Percentiles rank a stretch among this genome's conserved stretches.
phyloP scores from a whole-genome alignment of 2,113 vertebrate genomes.

The Hippotragus niger region DNA sequence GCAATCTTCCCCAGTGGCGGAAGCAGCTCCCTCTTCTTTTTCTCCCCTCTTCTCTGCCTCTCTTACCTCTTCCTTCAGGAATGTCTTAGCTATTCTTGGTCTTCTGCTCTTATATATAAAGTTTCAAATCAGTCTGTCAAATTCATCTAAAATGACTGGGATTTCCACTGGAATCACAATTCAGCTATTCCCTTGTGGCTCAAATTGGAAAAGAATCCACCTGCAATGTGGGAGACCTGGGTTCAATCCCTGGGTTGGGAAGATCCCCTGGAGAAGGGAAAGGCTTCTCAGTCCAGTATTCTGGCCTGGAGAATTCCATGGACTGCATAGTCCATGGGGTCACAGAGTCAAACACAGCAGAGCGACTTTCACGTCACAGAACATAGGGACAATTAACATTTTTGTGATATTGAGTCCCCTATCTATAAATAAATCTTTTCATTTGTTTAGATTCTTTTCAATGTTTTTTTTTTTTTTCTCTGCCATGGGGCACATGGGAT shows the following conservation, averaged over 20 bases:
- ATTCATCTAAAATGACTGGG: neutral
- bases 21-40: neutral
- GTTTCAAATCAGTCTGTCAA: neutral
- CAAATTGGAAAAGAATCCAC: neutral
- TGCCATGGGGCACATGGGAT: neutral
- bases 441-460: neutral
- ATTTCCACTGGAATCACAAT: neutral
- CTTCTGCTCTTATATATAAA: neutral
- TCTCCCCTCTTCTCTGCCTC: neutral
- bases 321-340: neutral
- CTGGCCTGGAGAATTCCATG: neutral
- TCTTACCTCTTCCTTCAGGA: neutral
- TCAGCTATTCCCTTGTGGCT: neutral
- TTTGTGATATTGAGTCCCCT: neutral
- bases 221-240: neutral
- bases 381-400: neutral
- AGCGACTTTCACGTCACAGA: neutral
- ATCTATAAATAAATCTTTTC: neutral
- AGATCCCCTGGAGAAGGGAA: neutral
- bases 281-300: neutral
- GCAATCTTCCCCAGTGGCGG: neutral
- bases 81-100: neutral
- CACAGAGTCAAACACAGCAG: neutral
- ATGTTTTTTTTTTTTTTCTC: neutral
- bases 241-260: neutral